Evolutionary conservation across 2,113 vertebrate genomes (phyloP).

Genomic region (Gulo gulo): DNA sequence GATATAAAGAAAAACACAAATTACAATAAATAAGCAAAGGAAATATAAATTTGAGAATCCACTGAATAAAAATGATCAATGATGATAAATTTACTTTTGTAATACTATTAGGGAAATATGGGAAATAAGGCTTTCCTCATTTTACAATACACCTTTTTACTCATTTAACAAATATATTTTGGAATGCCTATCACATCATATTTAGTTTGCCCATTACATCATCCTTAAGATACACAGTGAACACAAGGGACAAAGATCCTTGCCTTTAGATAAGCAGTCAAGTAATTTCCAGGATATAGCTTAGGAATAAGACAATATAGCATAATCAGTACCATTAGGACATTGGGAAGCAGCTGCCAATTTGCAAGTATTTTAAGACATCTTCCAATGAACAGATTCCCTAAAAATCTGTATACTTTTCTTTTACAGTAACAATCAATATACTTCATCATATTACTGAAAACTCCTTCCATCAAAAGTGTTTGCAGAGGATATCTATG

Average conservation of each 20-base stretch:
- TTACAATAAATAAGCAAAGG: not conserved
- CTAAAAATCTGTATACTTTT: conserved; percentile 46
- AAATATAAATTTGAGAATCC: not conserved
- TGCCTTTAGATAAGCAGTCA: not conserved
- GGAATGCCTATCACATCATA: not conserved
- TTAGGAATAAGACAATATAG: not conserved
- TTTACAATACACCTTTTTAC: not conserved
- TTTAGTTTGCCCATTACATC: not conserved
- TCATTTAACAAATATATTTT: not conserved
- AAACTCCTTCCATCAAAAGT: conserved; percentile 11
- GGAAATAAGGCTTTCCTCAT: not conserved
- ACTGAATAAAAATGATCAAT: not conserved
- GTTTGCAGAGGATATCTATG: not conserved
- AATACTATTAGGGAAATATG: not conserved
- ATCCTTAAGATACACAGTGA: not conserved
- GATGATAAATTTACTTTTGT: not conserved
- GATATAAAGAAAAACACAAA: not conserved
- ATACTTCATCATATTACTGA: not conserved
- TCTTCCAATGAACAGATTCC: conserved; percentile 41
- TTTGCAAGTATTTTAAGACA: conserved; percentile 42
- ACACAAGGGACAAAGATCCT: not conserved
- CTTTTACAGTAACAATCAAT: conserved; percentile 55
- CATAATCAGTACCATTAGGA: not conserved
- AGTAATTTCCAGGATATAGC: not conserved
- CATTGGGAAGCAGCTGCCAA: not conserved